A percentile compares a stretch with the other conserved stretches of the same genome.
phyloP scores from a whole-genome alignment of 2,113 vertebrate species.

The Pagrus major region DNA sequence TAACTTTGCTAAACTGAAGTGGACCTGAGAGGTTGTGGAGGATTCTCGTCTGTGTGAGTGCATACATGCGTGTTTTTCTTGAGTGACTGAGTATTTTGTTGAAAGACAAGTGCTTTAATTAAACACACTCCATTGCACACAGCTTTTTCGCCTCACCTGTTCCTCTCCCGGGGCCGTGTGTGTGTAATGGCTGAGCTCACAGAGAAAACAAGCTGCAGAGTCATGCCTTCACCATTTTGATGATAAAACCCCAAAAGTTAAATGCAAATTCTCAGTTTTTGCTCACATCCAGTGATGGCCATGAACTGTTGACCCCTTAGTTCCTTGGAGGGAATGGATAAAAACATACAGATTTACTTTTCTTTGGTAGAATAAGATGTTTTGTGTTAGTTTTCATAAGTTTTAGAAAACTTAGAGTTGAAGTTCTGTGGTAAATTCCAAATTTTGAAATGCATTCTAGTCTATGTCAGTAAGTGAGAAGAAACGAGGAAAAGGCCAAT shows the following conservation, averaged over 20 bases:
- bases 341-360: not conserved
- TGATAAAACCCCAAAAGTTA: not conserved
- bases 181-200: not conserved
- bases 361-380: not conserved
- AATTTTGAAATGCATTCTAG: not conserved
- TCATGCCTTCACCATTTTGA: not conserved
- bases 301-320: not conserved
- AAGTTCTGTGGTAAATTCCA: too few species aligned
- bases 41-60: not conserved
- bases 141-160: conserved; percentile 37
- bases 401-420: not conserved
- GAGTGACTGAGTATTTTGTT: conserved; percentile 29
- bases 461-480: not conserved
- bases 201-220: not conserved
- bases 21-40: not conserved
- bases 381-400: not conserved
- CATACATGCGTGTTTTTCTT: conserved; percentile 27
- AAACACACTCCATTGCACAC: conserved; percentile 23
- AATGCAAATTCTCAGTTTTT: not conserved
- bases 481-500: not conserved
- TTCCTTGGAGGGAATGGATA: not conserved
- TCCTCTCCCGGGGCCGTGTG: conserved; percentile 2
- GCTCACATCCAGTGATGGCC: not conserved
- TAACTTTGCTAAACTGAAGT: not conserved
- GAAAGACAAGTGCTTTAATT: conserved; percentile 45